phyloP scores from a whole-genome alignment of 2,888 invertebrate species.

The Blastobasis lacticolella region DNA sequence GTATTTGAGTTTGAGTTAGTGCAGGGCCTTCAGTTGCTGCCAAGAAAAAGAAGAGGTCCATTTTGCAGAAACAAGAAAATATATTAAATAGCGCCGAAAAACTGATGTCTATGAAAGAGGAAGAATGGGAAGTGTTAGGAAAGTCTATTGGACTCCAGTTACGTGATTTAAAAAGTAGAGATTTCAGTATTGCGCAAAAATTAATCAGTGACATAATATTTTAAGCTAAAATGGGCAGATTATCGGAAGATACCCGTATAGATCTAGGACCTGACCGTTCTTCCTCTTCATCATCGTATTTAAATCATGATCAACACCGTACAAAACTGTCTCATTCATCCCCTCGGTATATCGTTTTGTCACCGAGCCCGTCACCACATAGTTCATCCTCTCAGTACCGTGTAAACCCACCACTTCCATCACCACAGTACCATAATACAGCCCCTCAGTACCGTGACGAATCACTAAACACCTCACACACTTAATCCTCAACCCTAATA shows the following conservation, averaged over 20 bases:
- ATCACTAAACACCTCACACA: background rate
- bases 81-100: background rate
- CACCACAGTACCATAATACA: background rate
- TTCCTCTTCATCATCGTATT: background rate
- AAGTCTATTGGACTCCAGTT: background rate
- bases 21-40: background rate
- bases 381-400: background rate
- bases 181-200: slow-evolving; percentile 1
- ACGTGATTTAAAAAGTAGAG: background rate
- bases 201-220: background rate
- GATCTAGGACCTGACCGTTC: background rate
- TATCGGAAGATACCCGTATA: slow-evolving; percentile 2
- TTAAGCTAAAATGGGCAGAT: background rate
- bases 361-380: background rate
- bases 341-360: background rate
- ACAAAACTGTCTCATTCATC: background rate
- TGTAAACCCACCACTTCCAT: background rate
- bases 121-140: background rate
- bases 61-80: background rate
- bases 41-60: background rate
- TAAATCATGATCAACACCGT: background rate
- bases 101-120: background rate
- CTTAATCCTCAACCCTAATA: background rate
- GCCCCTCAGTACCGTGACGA: background rate
- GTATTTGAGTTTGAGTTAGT: too few relatives aligned